Conservation (phyloP, 2,113 vertebrate species). For the Phyllostomus discolor region DNA sequence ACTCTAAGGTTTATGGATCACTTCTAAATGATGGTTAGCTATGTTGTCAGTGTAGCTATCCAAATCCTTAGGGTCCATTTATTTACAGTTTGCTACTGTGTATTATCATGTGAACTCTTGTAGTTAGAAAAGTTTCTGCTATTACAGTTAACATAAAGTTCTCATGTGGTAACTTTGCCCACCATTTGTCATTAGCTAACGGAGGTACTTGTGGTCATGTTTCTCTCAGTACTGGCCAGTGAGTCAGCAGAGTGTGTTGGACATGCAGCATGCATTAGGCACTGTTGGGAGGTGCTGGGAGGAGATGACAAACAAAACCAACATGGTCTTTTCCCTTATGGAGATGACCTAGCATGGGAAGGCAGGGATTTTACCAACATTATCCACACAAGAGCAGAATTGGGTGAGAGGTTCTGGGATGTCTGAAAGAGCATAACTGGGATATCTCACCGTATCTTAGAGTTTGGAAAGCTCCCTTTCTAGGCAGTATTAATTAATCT, state of each 20-base stretch:
- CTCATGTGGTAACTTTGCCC: not conserved
- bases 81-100: not conserved
- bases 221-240: not conserved
- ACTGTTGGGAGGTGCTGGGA: not conserved
- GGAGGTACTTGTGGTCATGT: not conserved
- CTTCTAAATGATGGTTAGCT: not conserved
- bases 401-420: not conserved
- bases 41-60: not conserved
- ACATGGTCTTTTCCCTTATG: not conserved
- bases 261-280: not conserved
- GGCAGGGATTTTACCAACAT: not conserved
- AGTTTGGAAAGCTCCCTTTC: not conserved
- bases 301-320: not conserved
- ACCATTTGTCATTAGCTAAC: not conserved
- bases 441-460: not conserved
- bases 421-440: not conserved
- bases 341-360: not conserved
- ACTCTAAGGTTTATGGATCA: not conserved
- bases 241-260: not conserved
- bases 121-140: not conserved
- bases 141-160: not conserved
- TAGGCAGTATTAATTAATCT: not conserved
- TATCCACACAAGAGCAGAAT: not conserved
- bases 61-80: not conserved
- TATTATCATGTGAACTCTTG: not conserved